phyloP scores from a whole-genome alignment of 1,140 invertebrate species.

The Brachionus rubens region DNA sequence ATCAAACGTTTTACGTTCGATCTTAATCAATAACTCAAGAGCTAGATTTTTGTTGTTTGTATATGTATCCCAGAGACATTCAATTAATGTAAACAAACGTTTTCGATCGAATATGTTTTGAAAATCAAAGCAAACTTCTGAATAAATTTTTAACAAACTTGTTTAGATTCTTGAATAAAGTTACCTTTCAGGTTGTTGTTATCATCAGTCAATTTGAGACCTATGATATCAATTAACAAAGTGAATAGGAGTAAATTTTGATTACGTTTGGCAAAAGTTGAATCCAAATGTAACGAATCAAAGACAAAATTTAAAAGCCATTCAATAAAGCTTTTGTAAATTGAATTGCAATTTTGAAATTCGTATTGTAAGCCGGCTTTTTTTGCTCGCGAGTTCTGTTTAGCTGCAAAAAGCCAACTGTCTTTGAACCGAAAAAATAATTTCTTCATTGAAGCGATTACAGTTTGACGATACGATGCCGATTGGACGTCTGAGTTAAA shows the following conservation, averaged over 20 bases:
- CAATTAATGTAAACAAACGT: constrained; percentile 61
- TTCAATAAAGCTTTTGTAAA: constrained; percentile 4
- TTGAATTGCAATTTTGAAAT: neutral
- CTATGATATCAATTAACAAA: constrained; percentile 8
- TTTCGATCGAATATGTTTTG: constrained; percentile 50
- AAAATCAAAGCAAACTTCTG: constrained; percentile 41
- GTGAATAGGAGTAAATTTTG: constrained; percentile 19
- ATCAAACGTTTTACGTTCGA: neutral
- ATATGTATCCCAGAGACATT: constrained; percentile 68
- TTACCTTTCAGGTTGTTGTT: constrained; percentile 27
- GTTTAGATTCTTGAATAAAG: no score
- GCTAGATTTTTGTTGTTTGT: constrained; percentile 70
- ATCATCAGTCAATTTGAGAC: constrained; percentile 6
- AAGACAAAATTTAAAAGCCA: constrained; percentile 1
- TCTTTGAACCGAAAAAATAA: constrained; percentile 53
- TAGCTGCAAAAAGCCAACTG: constrained; percentile 48
- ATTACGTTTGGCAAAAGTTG: constrained; percentile 40
- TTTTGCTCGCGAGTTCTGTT: neutral
- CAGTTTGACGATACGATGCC: constrained; percentile 59
- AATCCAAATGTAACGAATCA: constrained; percentile 6
- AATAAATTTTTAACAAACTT: neutral
- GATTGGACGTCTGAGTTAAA: constrained; percentile 69
- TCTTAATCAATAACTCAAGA: constrained; percentile 59
- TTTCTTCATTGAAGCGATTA: constrained; percentile 56
- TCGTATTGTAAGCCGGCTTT: neutral